phyloP scores from a whole-genome alignment of 1,140 invertebrate genomes.

The Akabosia matsudoensis region DNA sequence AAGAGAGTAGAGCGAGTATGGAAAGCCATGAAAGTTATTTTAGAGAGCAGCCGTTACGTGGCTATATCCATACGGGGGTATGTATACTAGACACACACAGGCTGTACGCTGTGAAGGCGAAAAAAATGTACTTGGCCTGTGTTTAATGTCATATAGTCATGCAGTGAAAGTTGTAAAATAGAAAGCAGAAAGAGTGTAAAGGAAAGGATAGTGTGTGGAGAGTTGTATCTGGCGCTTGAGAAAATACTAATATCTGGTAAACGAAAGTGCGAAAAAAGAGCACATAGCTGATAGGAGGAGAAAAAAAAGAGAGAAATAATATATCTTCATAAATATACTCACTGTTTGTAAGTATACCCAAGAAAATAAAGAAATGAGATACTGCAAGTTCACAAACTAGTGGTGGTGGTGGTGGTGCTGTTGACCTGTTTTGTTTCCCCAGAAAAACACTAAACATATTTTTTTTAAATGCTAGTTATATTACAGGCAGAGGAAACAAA shows the following conservation, averaged over 20 bases:
- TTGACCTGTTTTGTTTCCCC: conserved; percentile 15
- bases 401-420: conserved; percentile 14
- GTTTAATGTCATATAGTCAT: not conserved
- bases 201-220: not conserved
- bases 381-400: not conserved
- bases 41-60: too few species aligned
- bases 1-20: not conserved
- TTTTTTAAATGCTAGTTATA: not conserved
- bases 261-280: conserved; percentile 1
- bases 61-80: too few species aligned
- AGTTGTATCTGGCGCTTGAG: not conserved
- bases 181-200: not conserved
- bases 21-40: not conserved
- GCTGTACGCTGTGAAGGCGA: not conserved
- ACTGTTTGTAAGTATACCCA: not conserved
- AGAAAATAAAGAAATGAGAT: not conserved
- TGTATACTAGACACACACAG: too few species aligned
- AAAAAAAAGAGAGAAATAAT: not conserved
- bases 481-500: not conserved
- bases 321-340: not conserved
- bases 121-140: not conserved
- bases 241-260: not conserved
- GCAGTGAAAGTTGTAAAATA: not conserved
- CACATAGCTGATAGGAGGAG: not conserved
- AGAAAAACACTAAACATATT: not conserved